Percentiles rank a stretch among this genome's conserved stretches.
Conservation (phyloP, 2,797 vertebrate genomes). For the Siniperca scherzeri region DNA sequence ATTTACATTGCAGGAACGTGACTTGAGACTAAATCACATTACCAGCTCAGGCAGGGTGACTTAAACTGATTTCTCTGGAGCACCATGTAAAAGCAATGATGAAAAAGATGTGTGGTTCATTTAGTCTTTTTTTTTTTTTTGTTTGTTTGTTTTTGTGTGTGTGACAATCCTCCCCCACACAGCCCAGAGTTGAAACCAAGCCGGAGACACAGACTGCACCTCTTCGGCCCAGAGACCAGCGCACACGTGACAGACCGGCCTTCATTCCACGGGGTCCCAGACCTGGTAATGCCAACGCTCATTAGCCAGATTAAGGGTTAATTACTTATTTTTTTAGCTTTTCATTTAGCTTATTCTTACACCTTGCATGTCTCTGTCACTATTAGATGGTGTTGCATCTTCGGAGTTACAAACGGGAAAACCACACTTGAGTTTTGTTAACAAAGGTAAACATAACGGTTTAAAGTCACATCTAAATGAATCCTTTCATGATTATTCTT, state of each 20-base stretch:
- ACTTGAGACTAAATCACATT: background rate
- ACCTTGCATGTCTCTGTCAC: constrained; percentile 27
- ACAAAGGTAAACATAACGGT: constrained; percentile 80
- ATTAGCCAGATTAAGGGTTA: background rate
- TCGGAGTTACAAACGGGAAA: constrained; percentile 85
- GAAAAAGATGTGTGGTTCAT: constrained; percentile 54
- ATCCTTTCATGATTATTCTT: background rate
- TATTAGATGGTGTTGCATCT: constrained; percentile 80
- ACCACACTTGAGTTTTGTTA: constrained; percentile 86
- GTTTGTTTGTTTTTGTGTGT: background rate
- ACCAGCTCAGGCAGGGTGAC: background rate
- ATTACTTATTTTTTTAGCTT: background rate
- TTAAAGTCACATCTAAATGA: background rate
- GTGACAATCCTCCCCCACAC: background rate
- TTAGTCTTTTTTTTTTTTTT: background rate
- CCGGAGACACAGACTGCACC: constrained; percentile 90
- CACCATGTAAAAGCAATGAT: background rate
- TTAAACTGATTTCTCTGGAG: background rate
- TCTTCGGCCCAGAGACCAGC: constrained; percentile 92
- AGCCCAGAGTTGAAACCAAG: constrained; percentile 93
- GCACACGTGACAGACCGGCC: constrained; percentile 91
- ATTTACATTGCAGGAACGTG: background rate
- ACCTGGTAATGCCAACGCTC: constrained; percentile 84
- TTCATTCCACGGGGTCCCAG: constrained; percentile 92
- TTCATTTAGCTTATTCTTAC: constrained; percentile 13